Conservation (phyloP, 2,797 vertebrate species). For the Lagocephalus sceleratus region DNA sequence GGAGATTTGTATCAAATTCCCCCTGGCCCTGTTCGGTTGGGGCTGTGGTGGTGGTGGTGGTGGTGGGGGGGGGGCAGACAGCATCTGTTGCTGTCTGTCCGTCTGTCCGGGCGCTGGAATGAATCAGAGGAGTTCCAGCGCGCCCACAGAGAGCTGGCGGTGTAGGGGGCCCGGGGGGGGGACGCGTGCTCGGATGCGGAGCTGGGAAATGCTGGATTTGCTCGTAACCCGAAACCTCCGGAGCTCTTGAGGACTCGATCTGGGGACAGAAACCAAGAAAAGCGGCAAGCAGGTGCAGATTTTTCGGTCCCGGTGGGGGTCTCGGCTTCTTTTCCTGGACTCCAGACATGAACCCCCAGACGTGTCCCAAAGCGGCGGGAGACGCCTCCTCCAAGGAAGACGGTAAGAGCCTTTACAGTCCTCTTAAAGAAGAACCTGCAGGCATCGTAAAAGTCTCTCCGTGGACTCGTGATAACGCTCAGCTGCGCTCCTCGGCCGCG, state of each 20-base stretch:
- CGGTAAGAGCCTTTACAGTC: conserved; percentile 38
- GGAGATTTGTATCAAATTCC: too few species aligned
- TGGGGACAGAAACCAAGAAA: conserved; percentile 10
- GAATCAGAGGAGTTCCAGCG: background rate
- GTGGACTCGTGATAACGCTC: too few species aligned
- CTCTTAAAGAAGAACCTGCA: background rate
- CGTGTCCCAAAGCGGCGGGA: conserved; percentile 15
- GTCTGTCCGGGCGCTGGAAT: conserved; percentile 24
- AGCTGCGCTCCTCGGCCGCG: background rate
- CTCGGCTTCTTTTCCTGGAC: too few species aligned
- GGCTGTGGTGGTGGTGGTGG: conserved; percentile 3
- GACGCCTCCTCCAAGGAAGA: conserved; percentile 35
- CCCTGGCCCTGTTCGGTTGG: conserved; percentile 8
- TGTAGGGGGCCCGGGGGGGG: conserved; percentile 3
- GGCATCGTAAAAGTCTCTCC: background rate
- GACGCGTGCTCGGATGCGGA: conserved; percentile 26
- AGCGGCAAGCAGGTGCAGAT: too few species aligned
- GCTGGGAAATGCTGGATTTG: conserved; percentile 31
- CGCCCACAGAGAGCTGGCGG: conserved; percentile 7
- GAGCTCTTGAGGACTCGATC: conserved; percentile 26
- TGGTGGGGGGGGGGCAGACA: background rate
- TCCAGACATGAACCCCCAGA: too few species aligned
- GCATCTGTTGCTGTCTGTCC: conserved; percentile 64
- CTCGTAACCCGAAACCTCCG: conserved; percentile 45
- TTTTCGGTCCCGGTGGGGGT: too few species aligned